These are phyloP conservation scores for Diabrotica balteata DNA, from an alignment of 2,888 invertebrate species.

Conservation along the genomic window DNA sequence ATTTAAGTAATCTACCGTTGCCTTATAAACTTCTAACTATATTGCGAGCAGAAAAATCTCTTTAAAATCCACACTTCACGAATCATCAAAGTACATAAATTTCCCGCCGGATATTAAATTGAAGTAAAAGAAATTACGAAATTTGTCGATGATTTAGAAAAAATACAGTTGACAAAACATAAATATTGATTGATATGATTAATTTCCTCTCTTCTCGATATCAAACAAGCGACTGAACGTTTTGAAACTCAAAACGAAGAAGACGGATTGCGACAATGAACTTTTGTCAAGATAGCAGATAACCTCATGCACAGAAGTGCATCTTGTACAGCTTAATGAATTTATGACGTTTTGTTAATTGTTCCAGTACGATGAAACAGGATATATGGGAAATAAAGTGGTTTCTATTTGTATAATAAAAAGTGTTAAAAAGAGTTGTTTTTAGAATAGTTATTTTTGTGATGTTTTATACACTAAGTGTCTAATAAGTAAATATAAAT, in stretches of 20 bases:
- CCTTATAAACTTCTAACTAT: too few species aligned
- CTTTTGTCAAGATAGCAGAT: constrained; percentile 28
- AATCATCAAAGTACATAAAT: too few species aligned
- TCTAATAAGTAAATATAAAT: too few species aligned
- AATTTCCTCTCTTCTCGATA: constrained; percentile 16
- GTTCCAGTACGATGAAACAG: constrained; percentile 5
- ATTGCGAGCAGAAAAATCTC: too few species aligned
- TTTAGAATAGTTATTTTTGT: too few species aligned
- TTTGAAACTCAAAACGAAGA: not conserved
- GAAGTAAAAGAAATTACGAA: constrained; percentile 9
- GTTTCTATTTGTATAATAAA: too few species aligned
- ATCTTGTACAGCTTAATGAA: constrained; percentile 23
- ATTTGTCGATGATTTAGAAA: constrained; percentile 7
- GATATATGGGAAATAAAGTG: too few species aligned
- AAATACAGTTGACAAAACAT: constrained; percentile 8
- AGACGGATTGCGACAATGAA: constrained; percentile 29
- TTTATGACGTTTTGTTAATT: constrained; percentile 25
- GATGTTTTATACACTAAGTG: too few species aligned
- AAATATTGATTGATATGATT: constrained; percentile 21
- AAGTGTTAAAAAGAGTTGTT: too few species aligned
- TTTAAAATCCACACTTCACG: too few species aligned
- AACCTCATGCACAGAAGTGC: constrained; percentile 26
- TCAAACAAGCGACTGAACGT: not conserved
- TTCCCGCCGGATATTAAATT: constrained; percentile 2
- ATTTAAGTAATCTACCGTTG: too few species aligned